Conservation (phyloP, 2,888 invertebrate genomes). For the Nomada ruficornis region DNA sequence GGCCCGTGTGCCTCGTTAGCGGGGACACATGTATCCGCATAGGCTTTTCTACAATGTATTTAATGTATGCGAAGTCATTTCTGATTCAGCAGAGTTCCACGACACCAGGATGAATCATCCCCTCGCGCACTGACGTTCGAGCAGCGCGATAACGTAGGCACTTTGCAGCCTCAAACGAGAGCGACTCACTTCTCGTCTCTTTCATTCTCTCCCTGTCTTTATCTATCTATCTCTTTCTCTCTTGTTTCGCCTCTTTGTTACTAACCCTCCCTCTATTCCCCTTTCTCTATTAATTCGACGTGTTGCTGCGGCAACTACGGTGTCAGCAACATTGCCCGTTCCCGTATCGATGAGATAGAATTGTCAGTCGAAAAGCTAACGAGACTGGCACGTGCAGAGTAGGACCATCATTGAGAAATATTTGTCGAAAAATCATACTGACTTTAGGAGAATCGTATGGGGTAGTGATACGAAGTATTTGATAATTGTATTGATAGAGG, state of each 20-base stretch:
- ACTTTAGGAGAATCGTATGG: constrained; percentile 4
- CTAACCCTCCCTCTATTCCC: constrained; percentile 4
- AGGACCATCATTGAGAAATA: not conserved
- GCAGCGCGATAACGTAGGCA: constrained; percentile 59
- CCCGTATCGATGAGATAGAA: constrained; percentile 56
- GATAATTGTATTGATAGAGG: too few species aligned
- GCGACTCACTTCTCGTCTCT: constrained; percentile 3
- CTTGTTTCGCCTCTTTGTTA: not conserved
- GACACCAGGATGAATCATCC: constrained; percentile 60
- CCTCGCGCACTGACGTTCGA: constrained; percentile 50
- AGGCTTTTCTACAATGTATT: constrained; percentile 47
- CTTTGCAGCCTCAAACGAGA: constrained; percentile 64
- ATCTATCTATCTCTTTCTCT: constrained; percentile 21
- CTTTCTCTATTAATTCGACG: constrained; percentile 48
- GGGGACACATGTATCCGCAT: constrained; percentile 25
- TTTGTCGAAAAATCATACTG: not conserved
- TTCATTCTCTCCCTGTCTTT: not conserved
- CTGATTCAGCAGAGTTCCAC: constrained; percentile 55
- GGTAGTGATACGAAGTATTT: too few species aligned
- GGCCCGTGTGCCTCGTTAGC: constrained; percentile 14
- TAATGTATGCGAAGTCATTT: constrained; percentile 54
- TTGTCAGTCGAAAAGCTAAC: constrained; percentile 44
- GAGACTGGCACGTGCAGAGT: constrained; percentile 27
- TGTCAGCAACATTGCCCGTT: constrained; percentile 62
- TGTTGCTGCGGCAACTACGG: constrained; percentile 62